Evolutionary conservation across 2,113 vertebrate genomes (phyloP).

Genomic region (Cochlearius cochlearius): DNA sequence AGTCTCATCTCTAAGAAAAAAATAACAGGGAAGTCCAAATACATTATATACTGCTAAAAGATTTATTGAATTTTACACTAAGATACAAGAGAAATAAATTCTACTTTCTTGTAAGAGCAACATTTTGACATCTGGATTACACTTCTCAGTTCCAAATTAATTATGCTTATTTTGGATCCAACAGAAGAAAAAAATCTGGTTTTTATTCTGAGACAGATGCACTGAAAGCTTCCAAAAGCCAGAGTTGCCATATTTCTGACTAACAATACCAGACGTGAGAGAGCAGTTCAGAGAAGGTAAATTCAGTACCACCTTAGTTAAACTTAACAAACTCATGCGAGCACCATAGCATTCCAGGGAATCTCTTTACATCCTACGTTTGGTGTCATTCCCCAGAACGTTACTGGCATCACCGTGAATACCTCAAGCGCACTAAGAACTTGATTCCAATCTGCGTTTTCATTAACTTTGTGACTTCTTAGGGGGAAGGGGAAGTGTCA

Average conservation of each 20-base stretch:
- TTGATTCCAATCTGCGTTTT: neutral
- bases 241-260: neutral
- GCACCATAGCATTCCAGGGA: neutral
- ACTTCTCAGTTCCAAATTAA: neutral
- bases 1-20: neutral
- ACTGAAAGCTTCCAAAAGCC: neutral
- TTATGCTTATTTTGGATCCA: neutral
- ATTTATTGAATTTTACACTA: neutral
- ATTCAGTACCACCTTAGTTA: neutral
- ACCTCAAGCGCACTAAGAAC: neutral
- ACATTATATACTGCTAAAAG: neutral
- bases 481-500: neutral
- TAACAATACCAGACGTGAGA: neutral
- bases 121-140: neutral
- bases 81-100: neutral
- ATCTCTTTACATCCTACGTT: neutral
- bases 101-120: neutral
- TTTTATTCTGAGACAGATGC: neutral
- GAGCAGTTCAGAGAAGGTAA: neutral
- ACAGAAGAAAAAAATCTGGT: neutral
- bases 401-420: neutral
- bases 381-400: neutral
- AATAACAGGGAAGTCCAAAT: neutral
- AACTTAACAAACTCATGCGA: neutral
- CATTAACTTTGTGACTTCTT: neutral